A percentile compares a stretch with the other conserved stretches of the same genome.
phyloP scores from a whole-genome alignment of 2,797 vertebrate genomes.

The Zalophus californianus region DNA sequence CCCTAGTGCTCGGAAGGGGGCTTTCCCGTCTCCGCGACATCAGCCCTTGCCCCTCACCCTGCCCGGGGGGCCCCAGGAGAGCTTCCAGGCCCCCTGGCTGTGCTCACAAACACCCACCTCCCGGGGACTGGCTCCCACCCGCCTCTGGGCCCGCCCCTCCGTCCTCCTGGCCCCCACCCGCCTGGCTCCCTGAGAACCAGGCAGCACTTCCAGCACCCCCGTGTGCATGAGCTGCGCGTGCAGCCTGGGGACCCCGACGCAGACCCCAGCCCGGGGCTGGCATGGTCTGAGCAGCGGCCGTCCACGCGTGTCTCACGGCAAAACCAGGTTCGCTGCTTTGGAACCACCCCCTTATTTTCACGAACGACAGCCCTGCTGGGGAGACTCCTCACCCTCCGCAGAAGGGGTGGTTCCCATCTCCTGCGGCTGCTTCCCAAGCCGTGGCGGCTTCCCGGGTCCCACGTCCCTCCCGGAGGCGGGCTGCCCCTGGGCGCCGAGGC shows the following conservation, averaged over 20 bases:
- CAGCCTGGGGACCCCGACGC: too few species aligned
- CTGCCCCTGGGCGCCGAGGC: too few species aligned
- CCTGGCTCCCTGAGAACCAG: not conserved
- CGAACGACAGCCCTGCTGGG: too few species aligned
- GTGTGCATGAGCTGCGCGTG: fast-evolving
- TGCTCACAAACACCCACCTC: not conserved
- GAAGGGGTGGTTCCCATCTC: not conserved
- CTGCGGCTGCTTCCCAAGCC: not conserved
- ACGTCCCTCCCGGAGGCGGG: not conserved
- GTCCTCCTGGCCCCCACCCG: not conserved
- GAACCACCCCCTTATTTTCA: not conserved
- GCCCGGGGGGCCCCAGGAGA: not conserved
- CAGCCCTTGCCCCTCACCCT: not conserved
- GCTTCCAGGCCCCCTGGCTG: too few species aligned
- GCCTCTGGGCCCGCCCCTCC: not conserved
- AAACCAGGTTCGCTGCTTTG: not conserved
- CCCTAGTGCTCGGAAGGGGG: not conserved
- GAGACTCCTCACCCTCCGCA: too few species aligned
- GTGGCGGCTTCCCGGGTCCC: not conserved
- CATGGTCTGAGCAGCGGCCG: fast-evolving
- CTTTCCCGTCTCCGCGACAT: not conserved
- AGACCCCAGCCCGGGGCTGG: too few species aligned
- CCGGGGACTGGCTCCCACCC: not conserved
- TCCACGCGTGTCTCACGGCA: fast-evolving
- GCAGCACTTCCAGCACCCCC: not conserved